Conservation (phyloP, 2,797 vertebrate species). For the Pseudochromis fuscus region DNA sequence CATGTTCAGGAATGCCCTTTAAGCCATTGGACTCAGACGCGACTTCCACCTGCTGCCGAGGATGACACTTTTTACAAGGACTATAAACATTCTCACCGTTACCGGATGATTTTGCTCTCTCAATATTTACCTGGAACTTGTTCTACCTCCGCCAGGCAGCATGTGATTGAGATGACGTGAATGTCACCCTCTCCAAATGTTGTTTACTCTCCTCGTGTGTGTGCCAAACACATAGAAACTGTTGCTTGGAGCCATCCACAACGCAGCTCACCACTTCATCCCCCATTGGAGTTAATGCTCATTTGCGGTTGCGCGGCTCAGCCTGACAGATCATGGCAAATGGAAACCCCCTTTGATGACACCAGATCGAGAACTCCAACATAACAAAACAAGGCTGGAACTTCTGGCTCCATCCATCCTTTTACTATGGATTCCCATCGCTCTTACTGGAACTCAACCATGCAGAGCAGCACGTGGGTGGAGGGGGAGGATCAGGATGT, state of each 20-base stretch:
- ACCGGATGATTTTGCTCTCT: slow-evolving; percentile 39
- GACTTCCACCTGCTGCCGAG: slow-evolving; percentile 47
- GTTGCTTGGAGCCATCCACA: slow-evolving; percentile 71
- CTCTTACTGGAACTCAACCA: slow-evolving; percentile 86
- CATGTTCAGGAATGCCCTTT: slow-evolving; percentile 54
- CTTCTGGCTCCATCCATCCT: not conserved
- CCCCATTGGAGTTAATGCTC: slow-evolving; percentile 58
- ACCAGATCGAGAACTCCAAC: slow-evolving; percentile 38
- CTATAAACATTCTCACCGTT: slow-evolving; percentile 4
- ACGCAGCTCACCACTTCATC: slow-evolving; percentile 40
- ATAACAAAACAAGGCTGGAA: slow-evolving; percentile 19
- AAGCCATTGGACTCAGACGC: slow-evolving; percentile 28
- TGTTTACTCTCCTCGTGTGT: slow-evolving; percentile 77
- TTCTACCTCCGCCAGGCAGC: slow-evolving; percentile 55
- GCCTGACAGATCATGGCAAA: slow-evolving; percentile 31
- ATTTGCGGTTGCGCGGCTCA: slow-evolving; percentile 23
- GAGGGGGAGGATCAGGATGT: slow-evolving; percentile 90
- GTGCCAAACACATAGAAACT: slow-evolving; percentile 74
- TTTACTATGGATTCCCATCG: slow-evolving; percentile 91
- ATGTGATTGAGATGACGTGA: slow-evolving; percentile 67
- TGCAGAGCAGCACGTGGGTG: slow-evolving; percentile 84
- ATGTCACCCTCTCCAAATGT: slow-evolving; percentile 51
- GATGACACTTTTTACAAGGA: slow-evolving; percentile 59
- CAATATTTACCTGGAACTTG: slow-evolving; percentile 60
- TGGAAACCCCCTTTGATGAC: slow-evolving; percentile 47